Percentiles rank a stretch among this genome's conserved stretches.
phyloP scores from a whole-genome alignment of 2,797 vertebrate species.

The Eulemur mongoz region DNA sequence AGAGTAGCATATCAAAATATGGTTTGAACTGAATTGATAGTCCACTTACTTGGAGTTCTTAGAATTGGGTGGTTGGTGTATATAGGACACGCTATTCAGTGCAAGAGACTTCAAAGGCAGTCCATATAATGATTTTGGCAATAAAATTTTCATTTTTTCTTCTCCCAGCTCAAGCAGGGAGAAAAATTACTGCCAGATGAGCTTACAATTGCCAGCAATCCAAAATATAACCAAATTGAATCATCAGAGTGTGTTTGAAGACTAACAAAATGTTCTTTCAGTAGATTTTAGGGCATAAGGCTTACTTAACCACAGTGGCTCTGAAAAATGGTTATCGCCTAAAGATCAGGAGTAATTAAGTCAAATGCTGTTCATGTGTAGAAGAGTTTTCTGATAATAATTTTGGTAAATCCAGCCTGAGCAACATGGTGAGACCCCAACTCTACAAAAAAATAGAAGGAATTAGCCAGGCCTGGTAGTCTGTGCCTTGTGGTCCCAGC shows the following conservation, averaged over 20 bases:
- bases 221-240: conserved; percentile 68
- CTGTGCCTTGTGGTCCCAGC: not conserved
- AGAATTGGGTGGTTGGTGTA: conserved; percentile 23
- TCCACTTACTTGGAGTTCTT: not conserved
- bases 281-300: conserved; percentile 51
- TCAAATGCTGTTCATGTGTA: not conserved
- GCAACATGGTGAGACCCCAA: not conserved
- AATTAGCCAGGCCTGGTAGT: not conserved
- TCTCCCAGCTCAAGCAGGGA: conserved; percentile 65
- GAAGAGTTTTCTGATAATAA: not conserved
- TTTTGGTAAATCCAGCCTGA: not conserved
- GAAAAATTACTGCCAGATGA: conserved; percentile 80
- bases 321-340: conserved; percentile 51
- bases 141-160: conserved; percentile 73
- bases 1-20: conserved; percentile 16
- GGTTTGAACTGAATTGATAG: conserved; percentile 14
- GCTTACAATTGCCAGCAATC: conserved; percentile 58
- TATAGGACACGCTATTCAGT: not conserved
- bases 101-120: conserved; percentile 28
- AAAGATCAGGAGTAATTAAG: conserved; percentile 49
- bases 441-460: not conserved
- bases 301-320: not conserved
- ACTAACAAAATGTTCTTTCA: conserved; percentile 73
- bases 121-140: conserved; percentile 75
- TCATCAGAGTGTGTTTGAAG: conserved; percentile 62